Conservation (phyloP, 2,797 vertebrate species). For the Dendrocincla fuliginosa region DNA sequence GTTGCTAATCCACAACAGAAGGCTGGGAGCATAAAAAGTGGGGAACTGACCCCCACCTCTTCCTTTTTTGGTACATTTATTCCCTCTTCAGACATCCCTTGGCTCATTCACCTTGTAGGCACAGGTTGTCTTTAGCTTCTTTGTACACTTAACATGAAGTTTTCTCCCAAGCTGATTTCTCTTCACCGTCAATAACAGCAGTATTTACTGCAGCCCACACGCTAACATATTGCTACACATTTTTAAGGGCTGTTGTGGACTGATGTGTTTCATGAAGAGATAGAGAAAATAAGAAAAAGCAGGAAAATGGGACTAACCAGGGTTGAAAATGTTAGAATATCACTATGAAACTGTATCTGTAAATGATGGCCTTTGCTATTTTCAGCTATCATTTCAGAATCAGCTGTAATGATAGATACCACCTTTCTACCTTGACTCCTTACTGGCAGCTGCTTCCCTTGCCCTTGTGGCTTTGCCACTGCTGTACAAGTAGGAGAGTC, state of each 20-base stretch:
- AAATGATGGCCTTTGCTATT: background rate
- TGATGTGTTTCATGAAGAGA: background rate
- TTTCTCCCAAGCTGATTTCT: background rate
- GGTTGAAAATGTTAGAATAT: background rate
- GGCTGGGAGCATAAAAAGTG: background rate
- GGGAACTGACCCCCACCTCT: background rate
- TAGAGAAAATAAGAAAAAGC: background rate
- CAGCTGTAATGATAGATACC: background rate
- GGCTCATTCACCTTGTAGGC: background rate
- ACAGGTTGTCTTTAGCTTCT: background rate
- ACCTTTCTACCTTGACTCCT: background rate
- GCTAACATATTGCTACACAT: background rate
- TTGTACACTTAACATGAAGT: background rate
- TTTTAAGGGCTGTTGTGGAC: background rate
- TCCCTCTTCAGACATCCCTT: background rate
- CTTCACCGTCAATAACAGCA: background rate
- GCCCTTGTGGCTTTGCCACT: background rate
- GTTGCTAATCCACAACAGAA: background rate
- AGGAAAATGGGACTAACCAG: background rate
- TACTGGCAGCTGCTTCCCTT: background rate
- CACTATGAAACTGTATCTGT: background rate
- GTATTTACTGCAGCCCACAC: background rate
- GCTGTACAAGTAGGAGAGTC: background rate
- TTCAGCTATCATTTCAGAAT: background rate
- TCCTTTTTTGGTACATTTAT: background rate